Conservation (phyloP, 2,113 vertebrate genomes). For the Syrmaticus mikado region DNA sequence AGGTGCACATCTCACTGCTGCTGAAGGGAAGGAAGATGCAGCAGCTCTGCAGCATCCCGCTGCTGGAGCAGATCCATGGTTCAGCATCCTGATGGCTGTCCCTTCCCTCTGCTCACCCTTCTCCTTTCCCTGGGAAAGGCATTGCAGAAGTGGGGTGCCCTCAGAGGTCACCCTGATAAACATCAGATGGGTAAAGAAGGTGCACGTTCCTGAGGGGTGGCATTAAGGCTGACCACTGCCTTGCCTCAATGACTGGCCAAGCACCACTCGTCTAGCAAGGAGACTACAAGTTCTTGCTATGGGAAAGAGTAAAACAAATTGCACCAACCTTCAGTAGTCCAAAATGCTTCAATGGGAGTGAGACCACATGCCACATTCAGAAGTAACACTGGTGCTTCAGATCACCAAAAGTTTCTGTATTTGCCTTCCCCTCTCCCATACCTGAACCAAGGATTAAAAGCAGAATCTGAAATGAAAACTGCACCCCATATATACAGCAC, state of each 20-base stretch:
- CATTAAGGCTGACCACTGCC: rapidly evolving
- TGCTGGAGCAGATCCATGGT: not conserved
- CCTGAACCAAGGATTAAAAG: not conserved
- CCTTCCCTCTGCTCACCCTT: not conserved
- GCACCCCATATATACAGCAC: rapidly evolving
- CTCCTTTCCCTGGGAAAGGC: not conserved
- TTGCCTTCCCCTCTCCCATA: not conserved
- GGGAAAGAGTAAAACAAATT: not conserved
- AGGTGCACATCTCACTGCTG: not conserved
- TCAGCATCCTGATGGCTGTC: not conserved
- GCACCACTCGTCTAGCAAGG: not conserved
- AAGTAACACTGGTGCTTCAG: not conserved
- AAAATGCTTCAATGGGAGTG: rapidly evolving
- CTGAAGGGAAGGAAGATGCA: constrained; percentile 15
- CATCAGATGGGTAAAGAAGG: not conserved
- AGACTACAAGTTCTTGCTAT: not conserved
- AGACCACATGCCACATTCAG: no score
- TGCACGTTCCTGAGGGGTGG: rapidly evolving
- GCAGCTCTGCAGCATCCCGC: not conserved
- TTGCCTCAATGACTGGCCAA: not conserved
- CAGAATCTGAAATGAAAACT: not conserved
- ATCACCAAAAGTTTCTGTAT: not conserved
- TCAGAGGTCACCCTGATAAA: not conserved
- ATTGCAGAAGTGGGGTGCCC: not conserved
- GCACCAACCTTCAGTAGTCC: not conserved